Conservation (phyloP, 2,113 vertebrate genomes). For the Calidris pygmaea region DNA sequence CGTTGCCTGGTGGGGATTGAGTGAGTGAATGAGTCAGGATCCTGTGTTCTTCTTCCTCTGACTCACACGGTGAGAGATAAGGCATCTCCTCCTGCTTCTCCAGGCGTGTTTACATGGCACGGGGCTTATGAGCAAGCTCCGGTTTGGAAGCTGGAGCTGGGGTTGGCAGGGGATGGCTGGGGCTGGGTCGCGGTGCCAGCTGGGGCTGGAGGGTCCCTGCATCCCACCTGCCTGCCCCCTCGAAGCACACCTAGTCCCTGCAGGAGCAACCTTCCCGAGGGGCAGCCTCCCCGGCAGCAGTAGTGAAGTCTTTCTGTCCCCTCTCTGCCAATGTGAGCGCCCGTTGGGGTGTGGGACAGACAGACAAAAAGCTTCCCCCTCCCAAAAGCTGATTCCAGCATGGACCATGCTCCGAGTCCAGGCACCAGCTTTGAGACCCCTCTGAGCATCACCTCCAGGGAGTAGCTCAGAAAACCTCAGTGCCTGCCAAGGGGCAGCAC, state of each 20-base stretch:
- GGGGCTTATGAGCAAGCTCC: not conserved
- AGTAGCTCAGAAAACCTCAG: not conserved
- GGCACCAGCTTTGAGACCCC: not conserved
- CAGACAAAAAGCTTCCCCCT: not conserved
- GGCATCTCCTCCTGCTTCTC: not conserved
- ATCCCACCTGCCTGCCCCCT: not conserved
- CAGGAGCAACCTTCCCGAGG: not conserved
- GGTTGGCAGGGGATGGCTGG: not conserved
- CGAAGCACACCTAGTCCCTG: not conserved
- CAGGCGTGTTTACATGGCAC: not conserved
- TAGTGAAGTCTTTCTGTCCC: not conserved
- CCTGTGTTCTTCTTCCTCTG: not conserved
- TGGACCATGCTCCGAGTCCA: not conserved
- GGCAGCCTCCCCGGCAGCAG: not conserved
- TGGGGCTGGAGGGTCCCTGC: not conserved
- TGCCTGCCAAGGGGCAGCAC: not conserved
- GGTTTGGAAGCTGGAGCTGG: not conserved
- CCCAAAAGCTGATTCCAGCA: not conserved
- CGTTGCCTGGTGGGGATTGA: not conserved
- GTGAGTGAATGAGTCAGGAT: not conserved
- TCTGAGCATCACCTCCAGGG: not conserved
- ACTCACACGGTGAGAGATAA: not conserved
- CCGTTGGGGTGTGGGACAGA: not conserved
- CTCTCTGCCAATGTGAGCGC: accelerated
- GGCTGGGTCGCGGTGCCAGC: not conserved